Percentiles rank a stretch among this genome's conserved stretches.
phyloP scores from a whole-genome alignment of 2,888 invertebrate species.

The Pseudoips prasinana region DNA sequence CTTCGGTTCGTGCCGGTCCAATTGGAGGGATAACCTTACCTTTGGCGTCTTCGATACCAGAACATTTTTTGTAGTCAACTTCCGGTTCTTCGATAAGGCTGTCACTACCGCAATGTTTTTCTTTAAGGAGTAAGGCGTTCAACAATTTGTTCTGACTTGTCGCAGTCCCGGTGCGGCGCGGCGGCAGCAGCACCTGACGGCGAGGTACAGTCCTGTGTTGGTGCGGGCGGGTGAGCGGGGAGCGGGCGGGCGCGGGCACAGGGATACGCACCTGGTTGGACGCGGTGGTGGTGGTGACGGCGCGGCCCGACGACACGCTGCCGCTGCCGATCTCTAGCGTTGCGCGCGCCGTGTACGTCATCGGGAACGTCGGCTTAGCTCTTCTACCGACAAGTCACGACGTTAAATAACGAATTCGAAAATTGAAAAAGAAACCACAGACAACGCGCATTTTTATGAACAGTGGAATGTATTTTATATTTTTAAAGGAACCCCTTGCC shows the following conservation, averaged over 20 bases:
- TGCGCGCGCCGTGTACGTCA: constrained; percentile 78
- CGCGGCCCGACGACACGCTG: constrained; percentile 75
- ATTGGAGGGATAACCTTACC: no score
- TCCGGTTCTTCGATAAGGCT: neutral
- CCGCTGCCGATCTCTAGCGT: constrained; percentile 79
- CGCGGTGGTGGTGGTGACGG: constrained; percentile 77
- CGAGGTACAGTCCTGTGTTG: constrained; percentile 10
- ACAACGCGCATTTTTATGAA: no score
- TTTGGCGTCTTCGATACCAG: no score
- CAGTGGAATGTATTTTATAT: no score
- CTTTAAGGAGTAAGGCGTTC: constrained; percentile 33
- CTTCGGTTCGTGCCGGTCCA: no score
- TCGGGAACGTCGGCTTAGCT: constrained; percentile 72
- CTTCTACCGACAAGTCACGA: constrained; percentile 56
- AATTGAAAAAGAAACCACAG: constrained; percentile 3
- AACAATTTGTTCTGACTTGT: constrained; percentile 34
- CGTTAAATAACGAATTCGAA: constrained; percentile 5
- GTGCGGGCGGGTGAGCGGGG: constrained; percentile 7
- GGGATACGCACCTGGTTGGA: constrained; percentile 77
- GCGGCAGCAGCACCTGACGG: constrained; percentile 39
- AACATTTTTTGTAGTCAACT: no score
- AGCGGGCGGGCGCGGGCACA: constrained; percentile 7
- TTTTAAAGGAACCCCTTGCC: neutral
- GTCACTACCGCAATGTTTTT: neutral
- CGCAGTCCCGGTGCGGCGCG: constrained; percentile 1